Percentiles rank a stretch among this genome's conserved stretches.
Conservation (phyloP, 2,797 vertebrate genomes). For the Anguilla marmorata region DNA sequence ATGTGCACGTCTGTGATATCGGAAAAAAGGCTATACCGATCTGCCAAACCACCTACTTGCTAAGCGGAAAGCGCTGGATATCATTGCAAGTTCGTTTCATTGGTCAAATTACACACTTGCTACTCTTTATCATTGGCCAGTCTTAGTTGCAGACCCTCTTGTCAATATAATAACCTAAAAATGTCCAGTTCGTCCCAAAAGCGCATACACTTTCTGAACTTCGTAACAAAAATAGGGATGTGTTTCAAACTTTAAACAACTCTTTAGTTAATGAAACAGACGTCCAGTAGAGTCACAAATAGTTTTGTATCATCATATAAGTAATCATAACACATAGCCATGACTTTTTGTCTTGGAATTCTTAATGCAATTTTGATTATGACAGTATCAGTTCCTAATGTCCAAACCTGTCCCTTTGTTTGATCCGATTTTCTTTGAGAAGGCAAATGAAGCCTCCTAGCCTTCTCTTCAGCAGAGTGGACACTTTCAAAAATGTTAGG, state of each 20-base stretch:
- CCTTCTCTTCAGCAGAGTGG: conserved; percentile 73
- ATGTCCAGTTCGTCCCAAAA: not conserved
- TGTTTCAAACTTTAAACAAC: not conserved
- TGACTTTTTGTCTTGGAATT: not conserved
- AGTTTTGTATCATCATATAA: conserved; percentile 1
- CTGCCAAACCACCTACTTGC: not conserved
- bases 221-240: not conserved
- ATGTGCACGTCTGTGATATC: not conserved
- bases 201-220: not conserved
- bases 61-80: not conserved
- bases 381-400: conserved; percentile 43
- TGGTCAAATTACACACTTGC: not conserved
- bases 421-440: conserved; percentile 47
- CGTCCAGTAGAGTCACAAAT: not conserved
- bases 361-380: conserved; percentile 48
- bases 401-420: conserved; percentile 39
- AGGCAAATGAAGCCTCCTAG: conserved; percentile 67
- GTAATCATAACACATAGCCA: conserved; percentile 4
- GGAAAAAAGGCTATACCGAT: not conserved
- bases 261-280: not conserved
- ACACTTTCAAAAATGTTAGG: conserved; percentile 72
- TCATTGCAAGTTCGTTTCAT: not conserved
- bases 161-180: too few relatives aligned
- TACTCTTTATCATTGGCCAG: not conserved
- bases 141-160: not conserved